These are phyloP conservation scores for Actinia tenebrosa DNA, from an alignment of 64 coral and sea anemone genomes.

Conservation along the genomic window DNA sequence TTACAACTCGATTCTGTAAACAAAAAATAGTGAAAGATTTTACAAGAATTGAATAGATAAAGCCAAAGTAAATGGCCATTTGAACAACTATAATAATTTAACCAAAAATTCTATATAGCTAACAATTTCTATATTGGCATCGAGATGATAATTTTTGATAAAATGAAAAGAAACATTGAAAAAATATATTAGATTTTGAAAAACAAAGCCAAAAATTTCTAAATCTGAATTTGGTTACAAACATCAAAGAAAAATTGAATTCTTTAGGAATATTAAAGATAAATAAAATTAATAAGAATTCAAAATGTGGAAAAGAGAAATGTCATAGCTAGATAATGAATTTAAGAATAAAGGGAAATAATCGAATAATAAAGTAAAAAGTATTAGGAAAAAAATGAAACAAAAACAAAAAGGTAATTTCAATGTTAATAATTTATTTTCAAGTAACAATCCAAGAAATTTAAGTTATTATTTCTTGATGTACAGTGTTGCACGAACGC, in stretches of 20 bases:
- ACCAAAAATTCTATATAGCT: not conserved
- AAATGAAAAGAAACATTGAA: not conserved
- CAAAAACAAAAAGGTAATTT: not conserved
- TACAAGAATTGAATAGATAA: not conserved
- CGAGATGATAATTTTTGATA: not conserved
- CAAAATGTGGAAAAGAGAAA: not conserved
- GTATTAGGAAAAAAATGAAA: not conserved
- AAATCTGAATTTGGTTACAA: not conserved
- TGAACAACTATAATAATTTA: not conserved
- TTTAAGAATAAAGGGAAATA: not conserved
- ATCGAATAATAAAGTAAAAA: not conserved
- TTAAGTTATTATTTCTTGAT: not conserved
- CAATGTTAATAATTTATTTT: not conserved
- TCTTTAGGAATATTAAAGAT: not conserved
- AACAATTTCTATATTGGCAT: not conserved
- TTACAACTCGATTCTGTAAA: conserved; percentile 69
- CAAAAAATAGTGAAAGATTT: not conserved
- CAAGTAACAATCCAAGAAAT: not conserved
- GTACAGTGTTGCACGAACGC: not conserved
- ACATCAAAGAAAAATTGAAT: not conserved
- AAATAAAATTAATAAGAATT: not conserved
- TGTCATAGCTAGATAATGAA: not conserved
- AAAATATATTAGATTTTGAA: not conserved
- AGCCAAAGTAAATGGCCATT: not conserved
- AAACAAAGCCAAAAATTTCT: not conserved